Evolutionary conservation across 2,797 vertebrate genomes (phyloP).

Genomic region (Acanthurus tractus): DNA sequence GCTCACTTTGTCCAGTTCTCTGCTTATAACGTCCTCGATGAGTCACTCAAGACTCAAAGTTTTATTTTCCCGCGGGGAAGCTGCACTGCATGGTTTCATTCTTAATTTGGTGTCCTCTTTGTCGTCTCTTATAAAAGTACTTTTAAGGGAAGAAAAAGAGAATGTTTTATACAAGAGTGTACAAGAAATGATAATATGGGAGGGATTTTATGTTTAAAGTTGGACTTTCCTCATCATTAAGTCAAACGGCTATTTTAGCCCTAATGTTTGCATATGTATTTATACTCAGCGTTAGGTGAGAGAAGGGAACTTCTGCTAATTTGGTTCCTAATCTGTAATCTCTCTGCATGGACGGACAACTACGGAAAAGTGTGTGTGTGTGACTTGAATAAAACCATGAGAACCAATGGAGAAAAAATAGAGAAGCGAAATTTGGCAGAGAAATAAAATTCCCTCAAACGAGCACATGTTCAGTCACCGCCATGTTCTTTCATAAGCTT

Average conservation of each 20-base stretch:
- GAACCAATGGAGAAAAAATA: constrained; percentile 14
- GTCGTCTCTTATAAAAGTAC: not conserved
- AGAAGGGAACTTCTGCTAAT: constrained; percentile 21
- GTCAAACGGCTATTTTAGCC: not conserved
- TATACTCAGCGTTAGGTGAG: not conserved
- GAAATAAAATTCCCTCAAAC: constrained; percentile 14
- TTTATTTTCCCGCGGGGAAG: too few relatives aligned
- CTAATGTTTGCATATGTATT: not conserved
- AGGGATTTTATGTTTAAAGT: not conserved
- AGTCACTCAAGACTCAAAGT: constrained; percentile 3
- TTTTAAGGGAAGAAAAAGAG: too few relatives aligned
- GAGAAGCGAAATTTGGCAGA: constrained; percentile 35
- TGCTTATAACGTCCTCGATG: constrained; percentile 3
- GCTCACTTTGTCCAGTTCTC: not conserved
- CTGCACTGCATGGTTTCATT: not conserved
- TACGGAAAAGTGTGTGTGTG: not conserved
- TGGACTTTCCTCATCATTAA: not conserved
- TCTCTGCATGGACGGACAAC: constrained; percentile 21
- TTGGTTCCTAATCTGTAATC: constrained; percentile 1
- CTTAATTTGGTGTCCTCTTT: not conserved
- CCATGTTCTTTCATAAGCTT: not conserved
- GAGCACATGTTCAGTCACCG: not conserved
- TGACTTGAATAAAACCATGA: constrained; percentile 37
- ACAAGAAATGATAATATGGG: not conserved
- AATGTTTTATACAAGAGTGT: not conserved